phyloP scores from a whole-genome alignment of 2,797 vertebrate genomes.

The Luscinia megarhynchos region DNA sequence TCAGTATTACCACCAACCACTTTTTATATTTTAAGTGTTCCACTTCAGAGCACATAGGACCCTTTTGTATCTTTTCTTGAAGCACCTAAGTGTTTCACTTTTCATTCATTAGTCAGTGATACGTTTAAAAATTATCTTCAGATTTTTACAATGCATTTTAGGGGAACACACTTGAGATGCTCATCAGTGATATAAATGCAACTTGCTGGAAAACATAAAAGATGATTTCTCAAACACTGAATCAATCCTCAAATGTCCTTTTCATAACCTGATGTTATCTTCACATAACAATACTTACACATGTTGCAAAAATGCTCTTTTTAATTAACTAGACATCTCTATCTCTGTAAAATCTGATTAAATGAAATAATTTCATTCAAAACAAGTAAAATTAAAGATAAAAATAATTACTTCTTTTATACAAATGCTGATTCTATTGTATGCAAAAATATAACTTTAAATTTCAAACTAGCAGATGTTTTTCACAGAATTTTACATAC shows the following conservation, averaged over 20 bases:
- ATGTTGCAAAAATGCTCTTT: not conserved
- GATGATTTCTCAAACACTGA: not conserved
- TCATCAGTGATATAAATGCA: not conserved
- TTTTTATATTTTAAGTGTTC: not conserved
- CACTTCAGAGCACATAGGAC: not conserved
- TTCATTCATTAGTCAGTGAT: not conserved
- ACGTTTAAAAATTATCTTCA: not conserved
- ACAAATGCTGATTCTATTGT: not conserved
- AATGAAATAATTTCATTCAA: slow-evolving; percentile 28
- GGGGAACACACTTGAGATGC: not conserved
- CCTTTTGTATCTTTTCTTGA: not conserved
- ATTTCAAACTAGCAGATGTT: slow-evolving; percentile 48
- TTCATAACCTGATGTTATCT: not conserved
- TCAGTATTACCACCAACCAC: not conserved
- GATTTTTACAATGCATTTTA: not conserved
- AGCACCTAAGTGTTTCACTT: not conserved
- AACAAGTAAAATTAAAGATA: slow-evolving; percentile 29
- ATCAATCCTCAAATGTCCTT: not conserved
- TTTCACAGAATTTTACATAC: slow-evolving; percentile 40
- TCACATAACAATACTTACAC: not conserved
- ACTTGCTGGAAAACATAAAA: not conserved
- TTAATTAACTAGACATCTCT: not conserved
- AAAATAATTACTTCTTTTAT: slow-evolving; percentile 25
- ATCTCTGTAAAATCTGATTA: not conserved
- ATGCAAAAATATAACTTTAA: slow-evolving; percentile 16